A percentile compares a stretch with the other conserved stretches of the same genome.
Evolutionary conservation across 2,888 invertebrate species (phyloP).

Genomic region (Vandiemenella viatica): DNA sequence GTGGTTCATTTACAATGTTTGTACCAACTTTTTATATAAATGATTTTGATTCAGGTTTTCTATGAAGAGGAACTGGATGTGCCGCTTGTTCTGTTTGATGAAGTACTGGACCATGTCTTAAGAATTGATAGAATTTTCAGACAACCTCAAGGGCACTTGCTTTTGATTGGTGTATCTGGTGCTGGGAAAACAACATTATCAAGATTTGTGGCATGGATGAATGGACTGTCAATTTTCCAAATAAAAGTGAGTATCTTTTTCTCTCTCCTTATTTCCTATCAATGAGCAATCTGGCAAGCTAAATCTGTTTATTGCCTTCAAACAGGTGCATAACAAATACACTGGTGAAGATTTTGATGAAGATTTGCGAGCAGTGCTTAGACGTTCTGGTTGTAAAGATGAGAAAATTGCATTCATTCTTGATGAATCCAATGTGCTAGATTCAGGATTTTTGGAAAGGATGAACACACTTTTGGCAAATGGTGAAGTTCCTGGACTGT

Average conservation of each 20-base stretch:
- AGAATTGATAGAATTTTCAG: slow-evolving; percentile 98
- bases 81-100: slow-evolving; percentile 93
- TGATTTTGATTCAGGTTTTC: slow-evolving; percentile 75
- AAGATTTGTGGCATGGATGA: slow-evolving; percentile 99
- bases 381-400: slow-evolving; percentile 81
- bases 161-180: slow-evolving; percentile 96
- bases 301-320: neutral
- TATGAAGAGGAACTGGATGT: slow-evolving; percentile 99
- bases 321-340: slow-evolving; percentile 92
- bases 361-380: slow-evolving; percentile 77
- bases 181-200: slow-evolving; percentile 98
- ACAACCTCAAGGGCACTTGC: slow-evolving; percentile 93
- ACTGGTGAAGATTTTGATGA: slow-evolving; percentile 98
- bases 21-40: too few species aligned
- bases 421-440: slow-evolving; percentile 96
- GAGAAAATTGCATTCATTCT: slow-evolving; percentile 98
- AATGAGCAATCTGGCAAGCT: neutral
- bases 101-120: slow-evolving; percentile 97
- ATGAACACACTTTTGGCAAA: slow-evolving; percentile 98
- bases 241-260: slow-evolving; percentile 64
- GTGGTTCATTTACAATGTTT: too few species aligned
- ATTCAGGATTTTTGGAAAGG: slow-evolving; percentile 95
- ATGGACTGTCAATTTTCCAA: slow-evolving; percentile 96
- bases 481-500: slow-evolving; percentile 90
- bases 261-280: neutral